These are phyloP conservation scores for Myrmecobius fasciatus DNA, from an alignment of 2,113 vertebrate species.

Conservation along the genomic window DNA sequence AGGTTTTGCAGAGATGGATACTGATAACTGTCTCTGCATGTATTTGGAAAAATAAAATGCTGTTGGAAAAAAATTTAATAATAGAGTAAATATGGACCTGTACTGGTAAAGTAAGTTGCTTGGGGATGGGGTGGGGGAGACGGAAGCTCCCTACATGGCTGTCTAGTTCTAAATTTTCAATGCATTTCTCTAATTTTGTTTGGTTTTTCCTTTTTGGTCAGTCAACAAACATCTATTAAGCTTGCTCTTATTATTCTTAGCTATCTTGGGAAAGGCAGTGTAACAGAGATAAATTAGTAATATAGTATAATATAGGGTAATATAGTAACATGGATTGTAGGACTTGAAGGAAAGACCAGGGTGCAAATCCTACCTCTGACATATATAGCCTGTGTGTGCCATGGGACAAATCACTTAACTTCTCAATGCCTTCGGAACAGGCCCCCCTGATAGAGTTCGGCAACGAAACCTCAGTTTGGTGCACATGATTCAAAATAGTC, in stretches of 20 bases:
- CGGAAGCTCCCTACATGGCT: too few relatives aligned
- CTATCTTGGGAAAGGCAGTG: background rate
- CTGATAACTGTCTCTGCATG: too few relatives aligned
- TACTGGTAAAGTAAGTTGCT: background rate
- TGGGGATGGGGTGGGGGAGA: too few relatives aligned
- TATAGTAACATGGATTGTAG: background rate
- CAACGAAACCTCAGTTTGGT: background rate
- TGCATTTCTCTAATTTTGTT: background rate
- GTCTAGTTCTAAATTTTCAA: background rate
- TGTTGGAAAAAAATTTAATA: too few relatives aligned
- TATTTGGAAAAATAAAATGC: too few relatives aligned
- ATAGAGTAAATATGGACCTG: background rate
- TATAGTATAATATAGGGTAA: too few relatives aligned
- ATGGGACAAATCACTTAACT: background rate
- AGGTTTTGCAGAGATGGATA: too few relatives aligned
- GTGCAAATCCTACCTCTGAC: background rate
- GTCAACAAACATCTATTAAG: background rate
- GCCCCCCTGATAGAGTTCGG: background rate
- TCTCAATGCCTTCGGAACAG: background rate
- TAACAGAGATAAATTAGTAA: background rate
- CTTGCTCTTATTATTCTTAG: background rate
- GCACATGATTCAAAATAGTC: background rate
- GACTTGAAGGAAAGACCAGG: background rate
- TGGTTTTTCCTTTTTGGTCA: background rate
- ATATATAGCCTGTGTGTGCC: background rate